Evolutionary conservation across 2,888 invertebrate species (phyloP).

Genomic region (Ptychoptera albimana): DNA sequence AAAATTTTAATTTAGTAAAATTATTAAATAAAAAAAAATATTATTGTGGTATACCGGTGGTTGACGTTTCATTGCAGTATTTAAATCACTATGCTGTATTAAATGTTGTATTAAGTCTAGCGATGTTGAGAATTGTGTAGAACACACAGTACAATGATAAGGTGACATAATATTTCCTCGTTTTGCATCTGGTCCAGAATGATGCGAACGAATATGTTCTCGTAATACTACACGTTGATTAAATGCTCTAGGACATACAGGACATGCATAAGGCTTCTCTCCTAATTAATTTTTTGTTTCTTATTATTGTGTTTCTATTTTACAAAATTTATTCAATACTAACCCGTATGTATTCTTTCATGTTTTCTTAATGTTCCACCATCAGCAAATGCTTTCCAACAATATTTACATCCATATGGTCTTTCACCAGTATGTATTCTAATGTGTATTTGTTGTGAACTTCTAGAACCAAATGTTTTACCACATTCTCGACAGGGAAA

Average conservation of each 20-base stretch:
- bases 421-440: conserved; percentile 71
- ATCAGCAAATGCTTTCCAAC: conserved; percentile 81
- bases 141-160: conserved; percentile 63
- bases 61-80: conserved; percentile 64
- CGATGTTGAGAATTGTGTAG: conserved; percentile 50
- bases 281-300: conserved; percentile 25
- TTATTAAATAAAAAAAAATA: not conserved
- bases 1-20: conserved; percentile 6
- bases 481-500: conserved; percentile 74
- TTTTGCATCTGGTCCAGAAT: conserved; percentile 63
- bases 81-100: conserved; percentile 72
- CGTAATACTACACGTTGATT: conserved; percentile 73
- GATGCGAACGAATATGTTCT: conserved; percentile 73
- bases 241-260: conserved; percentile 73
- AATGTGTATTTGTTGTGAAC: conserved; percentile 73
- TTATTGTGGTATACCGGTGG: conserved; percentile 37
- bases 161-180: conserved; percentile 43
- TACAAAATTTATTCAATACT: not conserved
- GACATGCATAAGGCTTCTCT: conserved; percentile 75
- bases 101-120: conserved; percentile 65
- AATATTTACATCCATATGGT: conserved; percentile 71
- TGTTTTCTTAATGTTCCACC: conserved; percentile 74
- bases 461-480: conserved; percentile 71
- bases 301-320: not conserved
- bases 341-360: conserved; percentile 68